Percentiles rank a stretch among this genome's conserved stretches.
phyloP scores from a whole-genome alignment of 2,113 vertebrate genomes.

The Alouatta palliata region DNA sequence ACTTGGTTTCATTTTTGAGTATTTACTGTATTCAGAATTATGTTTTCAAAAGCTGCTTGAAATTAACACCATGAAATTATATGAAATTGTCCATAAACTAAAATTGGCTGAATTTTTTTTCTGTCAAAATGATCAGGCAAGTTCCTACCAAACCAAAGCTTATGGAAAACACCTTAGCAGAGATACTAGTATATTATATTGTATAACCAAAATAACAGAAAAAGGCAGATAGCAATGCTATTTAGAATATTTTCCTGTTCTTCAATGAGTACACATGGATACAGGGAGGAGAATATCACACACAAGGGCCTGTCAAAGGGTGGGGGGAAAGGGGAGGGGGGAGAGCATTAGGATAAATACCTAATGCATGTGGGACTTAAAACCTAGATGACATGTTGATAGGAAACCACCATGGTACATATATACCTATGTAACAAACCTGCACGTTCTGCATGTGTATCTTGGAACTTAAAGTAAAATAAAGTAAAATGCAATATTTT shows the following conservation, averaged over 20 bases:
- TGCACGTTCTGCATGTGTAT: no score
- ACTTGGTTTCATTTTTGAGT: conserved; percentile 45
- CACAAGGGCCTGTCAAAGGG: no score
- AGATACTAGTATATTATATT: conserved; percentile 43
- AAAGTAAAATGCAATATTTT: no score
- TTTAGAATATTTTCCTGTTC: neutral
- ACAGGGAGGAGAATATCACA: no score
- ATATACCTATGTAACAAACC: no score
- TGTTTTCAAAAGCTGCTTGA: conserved; percentile 76
- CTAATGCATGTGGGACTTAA: no score
- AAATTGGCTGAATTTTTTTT: conserved; percentile 19
- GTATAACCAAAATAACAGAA: conserved; percentile 10
- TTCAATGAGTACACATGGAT: neutral
- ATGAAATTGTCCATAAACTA: conserved; percentile 57
- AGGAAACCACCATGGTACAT: no score
- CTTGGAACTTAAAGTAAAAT: no score
- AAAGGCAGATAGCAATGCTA: conserved; percentile 44
- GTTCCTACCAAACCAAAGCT: conserved; percentile 48
- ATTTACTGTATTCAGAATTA: conserved; percentile 63
- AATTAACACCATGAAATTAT: conserved; percentile 71
- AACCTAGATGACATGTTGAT: no score
- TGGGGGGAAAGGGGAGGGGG: no score
- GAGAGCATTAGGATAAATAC: no score
- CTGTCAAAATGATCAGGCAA: conserved; percentile 66
- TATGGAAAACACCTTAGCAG: neutral